phyloP scores from a whole-genome alignment of 2,113 vertebrate species.

The Mastomys coucha region DNA sequence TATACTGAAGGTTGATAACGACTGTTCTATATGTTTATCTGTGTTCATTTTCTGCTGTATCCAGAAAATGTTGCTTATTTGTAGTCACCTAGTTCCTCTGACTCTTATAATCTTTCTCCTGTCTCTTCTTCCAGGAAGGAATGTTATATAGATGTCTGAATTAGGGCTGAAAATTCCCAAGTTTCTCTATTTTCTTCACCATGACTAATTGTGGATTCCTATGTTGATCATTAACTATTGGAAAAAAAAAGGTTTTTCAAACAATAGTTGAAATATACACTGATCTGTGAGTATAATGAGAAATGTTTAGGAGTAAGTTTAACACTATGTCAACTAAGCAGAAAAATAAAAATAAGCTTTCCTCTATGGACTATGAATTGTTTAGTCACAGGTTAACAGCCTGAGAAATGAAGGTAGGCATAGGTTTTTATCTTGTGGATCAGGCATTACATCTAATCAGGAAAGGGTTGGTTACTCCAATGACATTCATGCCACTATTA shows the following conservation, averaged over 20 bases:
- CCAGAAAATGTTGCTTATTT: not conserved
- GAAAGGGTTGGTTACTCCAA: not conserved
- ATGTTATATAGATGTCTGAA: not conserved
- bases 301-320: not conserved
- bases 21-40: not conserved
- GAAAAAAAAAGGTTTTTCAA: not conserved
- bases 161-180: no score
- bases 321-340: not conserved
- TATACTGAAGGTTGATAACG: not conserved
- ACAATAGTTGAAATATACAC: not conserved
- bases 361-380: not conserved
- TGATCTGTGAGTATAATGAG: not conserved
- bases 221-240: not conserved
- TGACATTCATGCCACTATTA: not conserved
- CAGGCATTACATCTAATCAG: not conserved
- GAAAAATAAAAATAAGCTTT: not conserved
- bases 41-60: not conserved
- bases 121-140: not conserved
- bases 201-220: not conserved
- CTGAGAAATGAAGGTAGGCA: not conserved
- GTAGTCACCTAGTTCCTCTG: not conserved
- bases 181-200: no score
- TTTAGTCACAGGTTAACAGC: not conserved
- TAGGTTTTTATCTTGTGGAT: not conserved
- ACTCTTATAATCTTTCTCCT: not conserved